Conservation (phyloP, 2,113 vertebrate genomes). For the Tachysurus vachellii region DNA sequence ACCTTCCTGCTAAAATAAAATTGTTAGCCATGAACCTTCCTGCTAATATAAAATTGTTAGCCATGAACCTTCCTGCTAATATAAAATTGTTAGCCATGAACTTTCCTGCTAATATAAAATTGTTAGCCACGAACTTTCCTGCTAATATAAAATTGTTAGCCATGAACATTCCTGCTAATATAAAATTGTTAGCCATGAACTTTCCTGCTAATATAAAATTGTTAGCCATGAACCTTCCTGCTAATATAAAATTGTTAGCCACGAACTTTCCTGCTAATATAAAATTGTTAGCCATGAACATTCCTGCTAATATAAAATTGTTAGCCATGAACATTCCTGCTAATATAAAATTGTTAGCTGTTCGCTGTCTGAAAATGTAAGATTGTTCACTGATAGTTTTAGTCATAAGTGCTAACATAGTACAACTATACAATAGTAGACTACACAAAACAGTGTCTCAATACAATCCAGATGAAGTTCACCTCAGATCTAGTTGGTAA, state of each 20-base stretch:
- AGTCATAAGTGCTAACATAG: neutral
- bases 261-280: neutral
- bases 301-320: neutral
- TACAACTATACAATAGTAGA: neutral
- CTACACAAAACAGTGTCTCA: neutral
- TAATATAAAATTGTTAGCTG: neutral
- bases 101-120: neutral
- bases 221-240: neutral
- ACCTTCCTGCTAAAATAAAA: neutral
- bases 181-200: neutral
- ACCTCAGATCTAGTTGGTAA: neutral
- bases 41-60: neutral
- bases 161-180: neutral
- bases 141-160: neutral
- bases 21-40: neutral
- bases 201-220: neutral
- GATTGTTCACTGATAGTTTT: neutral
- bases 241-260: neutral
- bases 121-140: neutral
- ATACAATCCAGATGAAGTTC: neutral
- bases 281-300: neutral
- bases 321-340: neutral
- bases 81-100: neutral
- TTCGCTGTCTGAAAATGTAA: neutral
- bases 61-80: neutral